Conservation (phyloP, 1,140 invertebrate species). For the Listronotus bonariensis region DNA sequence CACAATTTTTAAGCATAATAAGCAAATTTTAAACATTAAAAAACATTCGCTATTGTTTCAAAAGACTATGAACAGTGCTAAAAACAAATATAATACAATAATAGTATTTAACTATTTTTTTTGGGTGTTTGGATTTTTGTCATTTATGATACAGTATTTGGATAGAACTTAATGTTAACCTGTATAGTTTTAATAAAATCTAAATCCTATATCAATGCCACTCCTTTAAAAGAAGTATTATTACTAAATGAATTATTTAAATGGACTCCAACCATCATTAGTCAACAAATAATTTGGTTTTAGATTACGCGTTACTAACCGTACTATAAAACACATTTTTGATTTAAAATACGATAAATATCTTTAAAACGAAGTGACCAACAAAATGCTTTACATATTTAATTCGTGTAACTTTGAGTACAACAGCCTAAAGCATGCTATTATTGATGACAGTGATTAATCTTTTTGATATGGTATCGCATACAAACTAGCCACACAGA, state of each 20-base stretch:
- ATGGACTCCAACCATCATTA: neutral
- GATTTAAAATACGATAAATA: slow-evolving; percentile 5
- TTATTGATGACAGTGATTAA: too few relatives aligned
- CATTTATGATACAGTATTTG: too few relatives aligned
- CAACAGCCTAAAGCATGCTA: neutral
- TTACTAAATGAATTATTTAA: slow-evolving; percentile 1
- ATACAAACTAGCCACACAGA: too few relatives aligned
- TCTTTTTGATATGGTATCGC: too few relatives aligned
- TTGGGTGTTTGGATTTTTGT: too few relatives aligned
- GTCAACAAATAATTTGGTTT: neutral
- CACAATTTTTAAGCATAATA: too few relatives aligned
- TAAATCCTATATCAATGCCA: neutral
- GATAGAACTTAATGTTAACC: too few relatives aligned
- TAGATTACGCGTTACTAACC: neutral
- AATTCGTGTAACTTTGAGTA: slow-evolving; percentile 3
- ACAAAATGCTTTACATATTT: slow-evolving; percentile 8
- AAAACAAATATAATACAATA: too few relatives aligned
- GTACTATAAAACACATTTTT: slow-evolving; percentile 2
- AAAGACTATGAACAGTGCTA: too few relatives aligned
- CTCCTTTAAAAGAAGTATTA: slow-evolving; percentile 3
- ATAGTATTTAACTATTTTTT: too few relatives aligned
- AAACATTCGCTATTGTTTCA: too few relatives aligned
- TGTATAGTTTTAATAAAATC: slow-evolving; percentile 1
- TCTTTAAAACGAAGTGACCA: slow-evolving; percentile 1
- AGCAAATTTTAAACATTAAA: too few relatives aligned